Evolutionary conservation across 2,113 vertebrate species (phyloP), one percentile per base, ranked within the genome.

Genomic region (Manacus vitellinus): DNA sequence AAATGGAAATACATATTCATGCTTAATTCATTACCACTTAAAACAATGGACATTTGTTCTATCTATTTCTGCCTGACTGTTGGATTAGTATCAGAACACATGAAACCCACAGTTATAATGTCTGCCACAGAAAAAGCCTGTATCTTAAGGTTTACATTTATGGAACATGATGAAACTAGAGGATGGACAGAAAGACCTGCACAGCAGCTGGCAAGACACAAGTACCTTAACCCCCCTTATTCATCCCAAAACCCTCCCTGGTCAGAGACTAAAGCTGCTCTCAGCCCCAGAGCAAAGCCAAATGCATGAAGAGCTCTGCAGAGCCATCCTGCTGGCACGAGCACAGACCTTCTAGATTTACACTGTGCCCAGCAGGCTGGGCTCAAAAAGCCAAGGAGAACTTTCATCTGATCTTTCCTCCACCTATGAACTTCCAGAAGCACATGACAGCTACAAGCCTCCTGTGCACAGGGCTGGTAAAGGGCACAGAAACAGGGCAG

Each of bases 311-410:
- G 62, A 85, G 82, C 62, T 49, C 85, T 56, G 83, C 79, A 83
- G 63, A 74, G 73, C 73, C 49, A 17, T 62, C 61, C 85, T 75
- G 76, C 80, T 95, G 94, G 87, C 89, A 85, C 25, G 5, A 31
- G 83, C 55, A 74, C 59, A 46, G 55, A 21, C n/a, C 65, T 71
- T 75, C 88, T 47, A 87, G 43, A 89, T 85, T 93, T 78, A 85
- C 74, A 52, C 77, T 27, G 44, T 1, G 4, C 74, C 85, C 77
- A 78, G 56, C 89, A 93, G 28, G 44, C 65, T 51, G 47, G 77
- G 21, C 66, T 92, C 81, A 78, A 59, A 94, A 93, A 92, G 80
- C 63, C 70, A 52, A 85, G 81, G 74, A 82, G 67, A 89, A 91
- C 39, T 73, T 92, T 46, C 55, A 81, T 33, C 59, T 93, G 52